Conservation (phyloP, 2,113 vertebrate genomes). For the Passer domesticus region DNA sequence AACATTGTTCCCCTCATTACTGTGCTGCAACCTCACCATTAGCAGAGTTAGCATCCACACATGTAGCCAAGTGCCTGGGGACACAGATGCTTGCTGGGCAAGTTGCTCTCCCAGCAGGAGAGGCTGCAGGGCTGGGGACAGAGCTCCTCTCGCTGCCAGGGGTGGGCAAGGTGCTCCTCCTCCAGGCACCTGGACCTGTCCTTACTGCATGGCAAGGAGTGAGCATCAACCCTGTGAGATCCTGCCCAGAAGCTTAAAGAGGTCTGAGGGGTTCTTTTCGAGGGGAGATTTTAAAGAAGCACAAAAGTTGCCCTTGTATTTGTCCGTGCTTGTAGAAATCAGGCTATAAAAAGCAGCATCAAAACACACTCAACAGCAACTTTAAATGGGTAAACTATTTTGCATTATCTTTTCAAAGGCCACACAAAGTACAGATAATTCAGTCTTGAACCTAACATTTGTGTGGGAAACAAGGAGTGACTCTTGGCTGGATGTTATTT, state of each 20-base stretch:
- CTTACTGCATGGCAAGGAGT: fast-evolving
- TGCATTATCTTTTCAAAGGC: not conserved
- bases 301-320: fast-evolving
- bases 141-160: not conserved
- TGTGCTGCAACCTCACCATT: not conserved
- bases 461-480: not conserved
- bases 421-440: not conserved
- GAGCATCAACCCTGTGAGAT: fast-evolving
- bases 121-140: not conserved
- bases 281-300: not conserved
- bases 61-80: not conserved
- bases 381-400: not conserved
- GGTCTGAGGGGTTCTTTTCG: not conserved
- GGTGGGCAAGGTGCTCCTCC: not conserved
- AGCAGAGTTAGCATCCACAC: not conserved
- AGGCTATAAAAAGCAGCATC: not conserved
- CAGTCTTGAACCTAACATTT: not conserved
- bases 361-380: not conserved
- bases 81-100: not conserved
- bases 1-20: not conserved
- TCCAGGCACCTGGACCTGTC: not conserved
- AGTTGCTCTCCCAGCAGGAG: not conserved
- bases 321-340: fast-evolving
- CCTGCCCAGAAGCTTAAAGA: not conserved
- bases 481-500: not conserved